Evolutionary conservation across 1,140 invertebrate genomes (phyloP).

Genomic region (Bombus sibiricus): DNA sequence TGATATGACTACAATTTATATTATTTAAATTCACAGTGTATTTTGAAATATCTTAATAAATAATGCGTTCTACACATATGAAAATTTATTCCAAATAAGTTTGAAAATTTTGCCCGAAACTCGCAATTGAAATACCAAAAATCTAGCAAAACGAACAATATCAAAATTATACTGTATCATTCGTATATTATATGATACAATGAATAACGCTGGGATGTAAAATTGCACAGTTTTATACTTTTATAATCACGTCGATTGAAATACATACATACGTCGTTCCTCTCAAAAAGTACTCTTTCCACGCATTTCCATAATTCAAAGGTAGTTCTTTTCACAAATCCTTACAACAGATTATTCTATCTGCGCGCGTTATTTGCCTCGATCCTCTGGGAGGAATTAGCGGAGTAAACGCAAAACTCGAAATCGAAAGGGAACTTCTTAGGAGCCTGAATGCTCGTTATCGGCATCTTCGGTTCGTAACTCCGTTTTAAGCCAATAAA

Average conservation of each 20-base stretch:
- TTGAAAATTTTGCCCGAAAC: too few relatives aligned
- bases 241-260: too few relatives aligned
- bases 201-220: too few relatives aligned
- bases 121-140: too few relatives aligned
- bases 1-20: background rate
- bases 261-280: too few relatives aligned
- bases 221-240: too few relatives aligned
- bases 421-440: background rate
- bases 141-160: too few relatives aligned
- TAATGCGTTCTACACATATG: background rate
- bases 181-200: too few relatives aligned
- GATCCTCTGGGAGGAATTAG: background rate
- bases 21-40: background rate
- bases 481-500: slow-evolving; percentile 35
- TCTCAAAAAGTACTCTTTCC: too few relatives aligned
- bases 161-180: too few relatives aligned
- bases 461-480: slow-evolving; percentile 4
- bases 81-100: background rate
- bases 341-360: background rate
- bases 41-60: background rate
- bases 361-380: background rate
- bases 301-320: too few relatives aligned
- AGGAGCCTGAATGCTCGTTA: slow-evolving; percentile 11
- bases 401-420: background rate
- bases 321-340: background rate